Evolutionary conservation across 1,140 invertebrate genomes (phyloP).

Genomic region (Drosophila hydei): DNA sequence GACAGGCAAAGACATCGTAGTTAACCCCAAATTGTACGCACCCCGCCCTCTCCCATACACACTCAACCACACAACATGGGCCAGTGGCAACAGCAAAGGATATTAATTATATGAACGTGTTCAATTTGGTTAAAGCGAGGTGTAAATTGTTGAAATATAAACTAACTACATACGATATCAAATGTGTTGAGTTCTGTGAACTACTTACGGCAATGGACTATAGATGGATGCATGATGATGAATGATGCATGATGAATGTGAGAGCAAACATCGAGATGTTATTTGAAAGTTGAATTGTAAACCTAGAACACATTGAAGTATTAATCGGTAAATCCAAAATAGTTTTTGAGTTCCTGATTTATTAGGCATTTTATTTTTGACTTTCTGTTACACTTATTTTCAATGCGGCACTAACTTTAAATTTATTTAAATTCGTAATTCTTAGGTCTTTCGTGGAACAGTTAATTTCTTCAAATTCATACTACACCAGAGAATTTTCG

Average conservation of each 20-base stretch:
- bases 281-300: not conserved
- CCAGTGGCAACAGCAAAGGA: slow-evolving; percentile 64
- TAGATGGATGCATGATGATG: too few relatives aligned
- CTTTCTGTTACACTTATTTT: not conserved
- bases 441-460: not conserved
- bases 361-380: slow-evolving; percentile 6
- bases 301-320: slow-evolving; percentile 15
- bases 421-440: not conserved
- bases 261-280: too few relatives aligned
- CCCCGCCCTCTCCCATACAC: slow-evolving; percentile 22
- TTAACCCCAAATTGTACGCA: slow-evolving; percentile 38
- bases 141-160: slow-evolving; percentile 78
- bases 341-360: not conserved
- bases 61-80: slow-evolving; percentile 28
- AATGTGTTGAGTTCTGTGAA: not conserved
- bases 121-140: slow-evolving; percentile 73
- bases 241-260: too few relatives aligned
- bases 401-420: not conserved
- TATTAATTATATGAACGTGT: slow-evolving; percentile 78
- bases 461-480: not conserved
- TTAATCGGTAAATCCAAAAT: slow-evolving; percentile 1
- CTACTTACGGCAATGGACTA: too few relatives aligned
- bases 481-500: too few relatives aligned
- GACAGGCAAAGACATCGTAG: slow-evolving; percentile 41
- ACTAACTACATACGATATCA: slow-evolving; percentile 45